Evolutionary conservation across 2,888 invertebrate species (phyloP).

Genomic region (Drosophila bunnanda): DNA sequence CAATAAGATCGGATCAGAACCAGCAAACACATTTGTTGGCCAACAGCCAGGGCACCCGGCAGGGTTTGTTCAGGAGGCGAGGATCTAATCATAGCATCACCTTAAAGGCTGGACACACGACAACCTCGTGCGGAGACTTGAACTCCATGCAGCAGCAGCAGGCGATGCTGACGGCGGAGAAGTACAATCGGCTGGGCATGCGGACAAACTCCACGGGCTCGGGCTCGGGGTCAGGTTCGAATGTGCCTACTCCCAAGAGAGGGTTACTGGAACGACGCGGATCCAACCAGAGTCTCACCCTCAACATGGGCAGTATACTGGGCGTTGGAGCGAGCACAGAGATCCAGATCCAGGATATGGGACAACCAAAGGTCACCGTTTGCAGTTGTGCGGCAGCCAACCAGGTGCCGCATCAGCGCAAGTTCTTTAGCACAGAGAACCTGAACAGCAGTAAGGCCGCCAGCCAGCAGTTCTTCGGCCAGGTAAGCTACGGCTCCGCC

Average conservation of each 20-base stretch:
- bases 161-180: slow-evolving; percentile 83
- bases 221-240: slow-evolving; percentile 46
- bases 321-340: slow-evolving; percentile 44
- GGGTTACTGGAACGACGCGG: slow-evolving; percentile 93
- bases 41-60: slow-evolving; percentile 62
- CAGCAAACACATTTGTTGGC: slow-evolving; percentile 30
- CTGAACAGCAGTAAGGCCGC: slow-evolving; percentile 73
- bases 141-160: slow-evolving; percentile 85
- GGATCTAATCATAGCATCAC: slow-evolving; percentile 87
- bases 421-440: slow-evolving; percentile 84
- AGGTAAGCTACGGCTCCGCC: slow-evolving; percentile 84
- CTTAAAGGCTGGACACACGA: slow-evolving; percentile 84
- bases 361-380: slow-evolving; percentile 62
- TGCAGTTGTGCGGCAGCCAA: slow-evolving; percentile 67
- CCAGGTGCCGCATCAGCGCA: slow-evolving; percentile 80
- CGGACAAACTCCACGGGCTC: slow-evolving; percentile 62
- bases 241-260: slow-evolving; percentile 85
- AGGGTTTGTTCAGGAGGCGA: slow-evolving; percentile 60
- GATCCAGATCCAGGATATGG: slow-evolving; percentile 50
- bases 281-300: slow-evolving; percentile 95
- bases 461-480: slow-evolving; percentile 80
- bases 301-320: slow-evolving; percentile 86
- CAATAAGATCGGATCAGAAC: slow-evolving; percentile 26
- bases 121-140: slow-evolving; percentile 84
- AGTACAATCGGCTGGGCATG: slow-evolving; percentile 47